These are phyloP conservation scores for Apogon talboti DNA, from an alignment of 2,797 vertebrate species.

Conservation along the genomic window DNA sequence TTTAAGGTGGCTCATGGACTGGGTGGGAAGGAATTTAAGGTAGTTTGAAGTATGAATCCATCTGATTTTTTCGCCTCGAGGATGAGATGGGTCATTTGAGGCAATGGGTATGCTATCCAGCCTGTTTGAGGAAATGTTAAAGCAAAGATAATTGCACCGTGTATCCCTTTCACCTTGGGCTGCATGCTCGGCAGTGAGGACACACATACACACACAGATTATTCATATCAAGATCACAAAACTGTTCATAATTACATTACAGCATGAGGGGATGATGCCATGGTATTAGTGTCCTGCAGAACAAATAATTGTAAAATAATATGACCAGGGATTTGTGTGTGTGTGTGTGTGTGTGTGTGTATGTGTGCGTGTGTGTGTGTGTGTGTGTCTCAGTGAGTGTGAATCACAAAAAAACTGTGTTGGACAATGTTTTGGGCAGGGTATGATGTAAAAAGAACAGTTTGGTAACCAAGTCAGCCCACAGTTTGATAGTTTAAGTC, in stretches of 20 bases:
- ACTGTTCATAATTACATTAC: slow-evolving; percentile 66
- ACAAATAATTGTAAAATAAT: slow-evolving; percentile 56
- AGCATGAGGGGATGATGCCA: slow-evolving; percentile 40
- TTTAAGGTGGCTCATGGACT: slow-evolving; percentile 74
- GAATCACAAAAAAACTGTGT: not conserved
- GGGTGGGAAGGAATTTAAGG: slow-evolving; percentile 77
- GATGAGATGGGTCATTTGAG: slow-evolving; percentile 50
- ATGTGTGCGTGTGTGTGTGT: not conserved
- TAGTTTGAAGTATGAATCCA: slow-evolving; percentile 61
- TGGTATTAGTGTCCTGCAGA: slow-evolving; percentile 28
- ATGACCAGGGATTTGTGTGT: slow-evolving; percentile 15
- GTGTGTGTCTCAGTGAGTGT: not conserved
- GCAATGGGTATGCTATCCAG: slow-evolving; percentile 48
- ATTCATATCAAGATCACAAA: slow-evolving; percentile 58
- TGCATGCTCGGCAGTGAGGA: slow-evolving; percentile 51
- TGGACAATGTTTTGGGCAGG: not conserved
- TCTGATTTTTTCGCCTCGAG: slow-evolving; percentile 33
- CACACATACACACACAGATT: slow-evolving; percentile 33
- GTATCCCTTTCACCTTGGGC: slow-evolving; percentile 62
- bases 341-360: slow-evolving; percentile 20
- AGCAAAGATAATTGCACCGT: slow-evolving; percentile 49
- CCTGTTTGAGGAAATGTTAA: slow-evolving; percentile 38
- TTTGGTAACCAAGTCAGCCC: too few relatives aligned
- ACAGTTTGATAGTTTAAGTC: too few relatives aligned
- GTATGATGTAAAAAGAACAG: not conserved